Evolutionary conservation across 2,113 vertebrate species (phyloP).

Genomic region (Zosterops pallidus): DNA sequence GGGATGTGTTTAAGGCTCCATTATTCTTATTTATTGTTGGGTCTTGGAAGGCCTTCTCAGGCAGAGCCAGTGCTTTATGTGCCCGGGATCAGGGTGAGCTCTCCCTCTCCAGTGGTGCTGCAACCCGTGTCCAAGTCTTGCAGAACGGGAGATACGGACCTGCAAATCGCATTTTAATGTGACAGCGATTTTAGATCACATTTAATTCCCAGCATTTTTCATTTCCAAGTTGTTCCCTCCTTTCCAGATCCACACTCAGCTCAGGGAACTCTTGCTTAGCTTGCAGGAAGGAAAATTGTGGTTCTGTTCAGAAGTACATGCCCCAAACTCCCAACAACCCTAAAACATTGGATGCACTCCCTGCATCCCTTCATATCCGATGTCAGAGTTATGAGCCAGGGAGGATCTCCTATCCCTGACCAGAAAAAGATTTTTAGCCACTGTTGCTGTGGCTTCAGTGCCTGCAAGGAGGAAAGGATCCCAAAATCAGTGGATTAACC

Average conservation of each 20-base stretch:
- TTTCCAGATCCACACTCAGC: not conserved
- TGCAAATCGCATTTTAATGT: not conserved
- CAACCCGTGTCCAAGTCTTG: not conserved
- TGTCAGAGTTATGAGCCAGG: not conserved
- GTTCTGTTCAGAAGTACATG: not conserved
- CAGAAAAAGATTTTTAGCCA: not conserved
- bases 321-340: not conserved
- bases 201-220: slow-evolving; percentile 37
- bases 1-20: not conserved
- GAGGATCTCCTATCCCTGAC: not conserved
- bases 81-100: not conserved
- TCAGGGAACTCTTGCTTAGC: not conserved
- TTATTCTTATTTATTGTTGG: slow-evolving; percentile 37
- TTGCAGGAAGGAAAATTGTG: not conserved
- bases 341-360: not conserved
- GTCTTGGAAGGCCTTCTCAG: not conserved
- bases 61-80: not conserved
- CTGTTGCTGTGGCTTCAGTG: not conserved
- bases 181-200: not conserved
- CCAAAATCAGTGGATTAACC: not conserved
- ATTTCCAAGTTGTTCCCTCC: not conserved
- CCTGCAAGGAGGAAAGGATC: not conserved
- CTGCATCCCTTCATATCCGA: not conserved
- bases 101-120: not conserved
- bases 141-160: not conserved